These are phyloP conservation scores for Urosaurus nigricauda DNA, from an alignment of 2,797 vertebrate genomes.

Conservation along the genomic window DNA sequence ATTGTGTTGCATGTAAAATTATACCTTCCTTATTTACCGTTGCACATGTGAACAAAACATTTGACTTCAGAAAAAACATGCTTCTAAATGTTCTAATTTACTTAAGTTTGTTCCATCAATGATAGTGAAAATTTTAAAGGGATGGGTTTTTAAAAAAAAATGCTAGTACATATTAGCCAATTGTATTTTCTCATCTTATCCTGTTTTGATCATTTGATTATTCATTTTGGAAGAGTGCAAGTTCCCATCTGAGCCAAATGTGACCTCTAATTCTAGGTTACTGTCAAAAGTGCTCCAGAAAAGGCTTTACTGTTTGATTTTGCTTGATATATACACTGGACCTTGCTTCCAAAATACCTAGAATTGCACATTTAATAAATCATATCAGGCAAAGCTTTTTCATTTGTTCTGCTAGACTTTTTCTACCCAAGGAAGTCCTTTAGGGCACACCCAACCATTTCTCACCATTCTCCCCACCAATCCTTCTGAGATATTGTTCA, in stretches of 20 bases:
- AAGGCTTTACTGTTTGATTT: background rate
- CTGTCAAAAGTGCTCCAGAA: background rate
- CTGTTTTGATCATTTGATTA: background rate
- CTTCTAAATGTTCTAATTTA: background rate
- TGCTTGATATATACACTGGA: background rate
- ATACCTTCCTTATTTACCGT: background rate
- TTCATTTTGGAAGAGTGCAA: background rate
- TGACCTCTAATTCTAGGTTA: background rate
- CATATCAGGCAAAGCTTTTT: background rate
- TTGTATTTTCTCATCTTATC: background rate
- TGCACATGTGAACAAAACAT: no score
- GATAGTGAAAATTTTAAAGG: background rate
- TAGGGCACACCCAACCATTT: background rate
- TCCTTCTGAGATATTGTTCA: conserved; percentile 74
- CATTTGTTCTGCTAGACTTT: background rate
- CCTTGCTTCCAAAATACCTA: background rate
- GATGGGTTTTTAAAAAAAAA: no score
- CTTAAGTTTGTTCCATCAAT: no score
- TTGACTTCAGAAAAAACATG: background rate
- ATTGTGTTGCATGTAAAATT: background rate
- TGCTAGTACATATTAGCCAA: background rate
- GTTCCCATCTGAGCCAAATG: background rate
- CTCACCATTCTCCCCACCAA: conserved; percentile 85
- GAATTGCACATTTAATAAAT: background rate
- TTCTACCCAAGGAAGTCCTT: background rate